Percentiles rank a stretch among this genome's conserved stretches.
Conservation (phyloP, 2,888 invertebrate genomes). For the Standfussiana lucernea region DNA sequence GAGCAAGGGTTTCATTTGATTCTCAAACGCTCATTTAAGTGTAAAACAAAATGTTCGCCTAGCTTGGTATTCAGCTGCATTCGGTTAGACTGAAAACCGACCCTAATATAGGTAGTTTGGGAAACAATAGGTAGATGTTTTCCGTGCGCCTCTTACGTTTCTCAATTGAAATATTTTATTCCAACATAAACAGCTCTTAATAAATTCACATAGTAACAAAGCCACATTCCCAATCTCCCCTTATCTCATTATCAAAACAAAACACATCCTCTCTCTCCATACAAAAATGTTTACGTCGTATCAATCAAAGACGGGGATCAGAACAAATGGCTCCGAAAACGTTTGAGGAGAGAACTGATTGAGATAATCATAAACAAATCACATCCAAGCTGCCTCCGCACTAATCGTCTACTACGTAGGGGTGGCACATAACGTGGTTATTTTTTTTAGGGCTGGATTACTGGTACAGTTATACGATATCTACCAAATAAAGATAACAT, state of each 20-base stretch:
- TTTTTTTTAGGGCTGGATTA: too few species aligned
- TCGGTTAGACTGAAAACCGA: too few species aligned
- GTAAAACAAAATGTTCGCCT: background rate
- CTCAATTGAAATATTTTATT: background rate
- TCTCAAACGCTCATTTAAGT: background rate
- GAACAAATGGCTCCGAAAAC: conserved; percentile 58
- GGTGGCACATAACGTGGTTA: conserved; percentile 27
- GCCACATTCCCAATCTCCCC: background rate
- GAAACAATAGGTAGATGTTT: too few species aligned
- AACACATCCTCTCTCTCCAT: background rate
- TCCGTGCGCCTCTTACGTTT: background rate
- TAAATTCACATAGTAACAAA: conserved; percentile 3
- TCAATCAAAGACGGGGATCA: conserved; percentile 60
- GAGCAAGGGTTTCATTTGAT: conserved; percentile 17
- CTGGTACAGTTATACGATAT: too few species aligned
- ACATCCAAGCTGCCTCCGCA: conserved; percentile 53
- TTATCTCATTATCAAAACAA: conserved; percentile 3
- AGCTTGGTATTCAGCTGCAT: too few species aligned
- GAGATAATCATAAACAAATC: conserved; percentile 70
- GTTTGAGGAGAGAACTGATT: conserved; percentile 47
- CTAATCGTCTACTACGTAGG: conserved; percentile 60
- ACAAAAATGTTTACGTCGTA: conserved; percentile 48
- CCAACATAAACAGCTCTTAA: background rate
- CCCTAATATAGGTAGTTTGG: too few species aligned
- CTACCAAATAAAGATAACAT: too few species aligned